These are phyloP conservation scores for Daubentonia madagascariensis DNA, from an alignment of 2,113 vertebrate species.

Conservation along the genomic window DNA sequence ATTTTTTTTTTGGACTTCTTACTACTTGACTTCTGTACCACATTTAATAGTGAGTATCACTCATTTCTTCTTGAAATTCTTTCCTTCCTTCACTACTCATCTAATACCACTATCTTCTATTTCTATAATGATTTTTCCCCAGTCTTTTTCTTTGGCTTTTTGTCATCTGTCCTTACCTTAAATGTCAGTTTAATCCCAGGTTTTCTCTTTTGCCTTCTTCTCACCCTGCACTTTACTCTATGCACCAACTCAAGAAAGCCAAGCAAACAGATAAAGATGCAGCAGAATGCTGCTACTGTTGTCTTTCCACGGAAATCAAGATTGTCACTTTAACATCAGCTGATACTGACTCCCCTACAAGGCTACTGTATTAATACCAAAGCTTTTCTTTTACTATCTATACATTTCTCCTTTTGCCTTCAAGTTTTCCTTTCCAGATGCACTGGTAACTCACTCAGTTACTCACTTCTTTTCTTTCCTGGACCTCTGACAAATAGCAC, in stretches of 20 bases:
- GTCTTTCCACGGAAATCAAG: not conserved
- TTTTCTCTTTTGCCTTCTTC: not conserved
- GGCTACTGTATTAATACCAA: not conserved
- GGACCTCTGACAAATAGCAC: not conserved
- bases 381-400: not conserved
- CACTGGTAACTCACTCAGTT: not conserved
- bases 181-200: not conserved
- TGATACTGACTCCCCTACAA: not conserved
- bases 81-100: not conserved
- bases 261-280: not conserved
- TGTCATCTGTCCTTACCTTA: not conserved
- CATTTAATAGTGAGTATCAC: not conserved
- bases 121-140: not conserved
- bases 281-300: not conserved
- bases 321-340: not conserved
- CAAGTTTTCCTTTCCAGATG: not conserved
- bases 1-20: not conserved
- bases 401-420: not conserved
- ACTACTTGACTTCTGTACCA: not conserved
- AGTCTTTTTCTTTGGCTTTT: not conserved
- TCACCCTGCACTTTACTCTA: not conserved
- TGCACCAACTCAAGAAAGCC: not conserved
- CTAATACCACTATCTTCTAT: too few species aligned
- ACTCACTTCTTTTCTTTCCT: not conserved
- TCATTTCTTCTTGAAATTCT: not conserved